Conservation (phyloP, 2,113 vertebrate species). For the Nanger granti region DNA sequence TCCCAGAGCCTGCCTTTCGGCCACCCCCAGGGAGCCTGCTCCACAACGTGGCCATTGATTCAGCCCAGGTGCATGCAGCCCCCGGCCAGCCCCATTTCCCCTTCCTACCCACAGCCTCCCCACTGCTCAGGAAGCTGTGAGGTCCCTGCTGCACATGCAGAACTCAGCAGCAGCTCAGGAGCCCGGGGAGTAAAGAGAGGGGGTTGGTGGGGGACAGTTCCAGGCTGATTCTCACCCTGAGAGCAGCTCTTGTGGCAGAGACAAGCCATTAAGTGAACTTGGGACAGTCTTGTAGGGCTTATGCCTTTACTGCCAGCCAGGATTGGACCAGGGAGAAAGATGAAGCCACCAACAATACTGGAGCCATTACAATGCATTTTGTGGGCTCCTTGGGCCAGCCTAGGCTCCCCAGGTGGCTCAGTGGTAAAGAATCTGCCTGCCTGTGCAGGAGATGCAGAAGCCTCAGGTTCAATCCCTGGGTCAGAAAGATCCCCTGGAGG, state of each 20-base stretch:
- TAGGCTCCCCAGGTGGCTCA: too few species aligned
- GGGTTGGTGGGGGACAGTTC: background rate
- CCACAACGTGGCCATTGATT: constrained; percentile 42
- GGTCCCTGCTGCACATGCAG: background rate
- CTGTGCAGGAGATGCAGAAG: background rate
- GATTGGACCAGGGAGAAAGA: background rate
- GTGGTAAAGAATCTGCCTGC: background rate
- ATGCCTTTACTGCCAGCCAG: background rate
- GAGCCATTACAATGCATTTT: accelerated
- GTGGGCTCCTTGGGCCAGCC: background rate
- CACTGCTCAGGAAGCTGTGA: background rate
- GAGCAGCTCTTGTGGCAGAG: background rate
- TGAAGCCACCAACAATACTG: accelerated
- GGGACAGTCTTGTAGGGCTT: background rate
- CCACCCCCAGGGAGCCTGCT: background rate
- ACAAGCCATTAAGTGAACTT: background rate
- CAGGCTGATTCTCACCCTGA: background rate
- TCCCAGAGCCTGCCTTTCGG: background rate
- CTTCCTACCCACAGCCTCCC: background rate
- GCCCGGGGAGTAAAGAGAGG: background rate
- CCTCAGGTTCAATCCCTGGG: background rate
- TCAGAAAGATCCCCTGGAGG: background rate
- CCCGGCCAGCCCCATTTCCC: background rate
- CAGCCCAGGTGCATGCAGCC: constrained; percentile 35
- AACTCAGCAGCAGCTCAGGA: background rate